Conservation (phyloP, 2,888 invertebrate genomes). For the Caenorhabditis japonica region DNA sequence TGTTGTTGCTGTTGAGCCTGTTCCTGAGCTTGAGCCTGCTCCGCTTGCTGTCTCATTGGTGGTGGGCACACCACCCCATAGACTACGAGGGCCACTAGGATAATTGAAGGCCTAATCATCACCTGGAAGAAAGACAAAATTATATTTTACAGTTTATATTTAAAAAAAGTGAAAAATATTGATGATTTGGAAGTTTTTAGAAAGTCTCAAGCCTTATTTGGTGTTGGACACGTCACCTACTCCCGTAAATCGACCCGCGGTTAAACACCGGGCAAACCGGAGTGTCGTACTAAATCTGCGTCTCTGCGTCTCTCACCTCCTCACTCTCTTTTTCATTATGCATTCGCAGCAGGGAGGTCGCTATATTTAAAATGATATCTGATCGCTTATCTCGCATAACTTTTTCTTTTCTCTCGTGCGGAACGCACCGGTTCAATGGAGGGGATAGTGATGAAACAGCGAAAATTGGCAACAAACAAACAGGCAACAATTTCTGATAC, state of each 20-base stretch:
- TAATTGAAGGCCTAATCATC: conserved; percentile 47
- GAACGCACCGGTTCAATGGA: no score
- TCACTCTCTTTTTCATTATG: not conserved
- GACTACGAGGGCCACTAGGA: conserved; percentile 20
- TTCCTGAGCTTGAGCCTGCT: conserved; percentile 36
- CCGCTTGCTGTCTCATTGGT: conserved; percentile 41
- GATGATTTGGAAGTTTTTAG: not conserved
- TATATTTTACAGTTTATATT: not conserved
- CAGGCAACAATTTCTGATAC: no score
- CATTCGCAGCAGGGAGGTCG: not conserved
- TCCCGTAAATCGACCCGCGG: conserved; percentile 18
- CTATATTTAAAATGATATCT: no score
- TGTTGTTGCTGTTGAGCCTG: conserved; percentile 25
- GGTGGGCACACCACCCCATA: conserved; percentile 46
- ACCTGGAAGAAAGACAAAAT: conserved; percentile 16
- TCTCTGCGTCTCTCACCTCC: not conserved
- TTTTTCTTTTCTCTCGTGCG: no score
- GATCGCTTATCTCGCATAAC: no score
- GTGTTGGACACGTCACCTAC: conserved; percentile 43
- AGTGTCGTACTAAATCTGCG: conserved; percentile 20
- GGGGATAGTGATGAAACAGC: no score
- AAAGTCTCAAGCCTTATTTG: conserved; percentile 12
- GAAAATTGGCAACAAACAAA: no score
- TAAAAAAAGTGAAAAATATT: not conserved
- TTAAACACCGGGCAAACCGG: conserved; percentile 12